A percentile compares a stretch with the other conserved stretches of the same genome.
These are phyloP conservation scores for Cryptus armator DNA, from an alignment of 2,888 invertebrate genomes.

Conservation along the genomic window DNA sequence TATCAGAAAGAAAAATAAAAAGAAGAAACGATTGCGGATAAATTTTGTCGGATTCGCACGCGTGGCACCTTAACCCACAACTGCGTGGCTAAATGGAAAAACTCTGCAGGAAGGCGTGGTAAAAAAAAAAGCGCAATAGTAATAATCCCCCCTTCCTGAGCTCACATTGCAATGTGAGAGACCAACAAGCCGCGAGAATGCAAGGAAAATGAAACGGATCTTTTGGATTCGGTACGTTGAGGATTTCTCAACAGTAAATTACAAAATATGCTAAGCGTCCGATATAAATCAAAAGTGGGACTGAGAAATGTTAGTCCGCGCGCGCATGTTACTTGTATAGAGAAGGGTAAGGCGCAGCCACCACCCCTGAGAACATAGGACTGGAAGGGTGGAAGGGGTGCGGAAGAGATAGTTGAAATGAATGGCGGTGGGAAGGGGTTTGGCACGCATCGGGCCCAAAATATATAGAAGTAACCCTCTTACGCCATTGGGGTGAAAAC, in stretches of 20 bases:
- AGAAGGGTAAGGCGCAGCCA: slow-evolving; percentile 57
- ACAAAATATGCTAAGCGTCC: slow-evolving; percentile 85
- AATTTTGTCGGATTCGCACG: slow-evolving; percentile 63
- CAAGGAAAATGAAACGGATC: slow-evolving; percentile 26
- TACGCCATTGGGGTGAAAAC: slow-evolving; percentile 70
- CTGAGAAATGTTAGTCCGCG: slow-evolving; percentile 49
- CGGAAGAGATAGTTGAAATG: slow-evolving; percentile 22
- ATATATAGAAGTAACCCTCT: slow-evolving; percentile 68
- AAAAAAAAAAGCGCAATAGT: not conserved
- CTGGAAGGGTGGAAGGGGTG: slow-evolving; percentile 20
- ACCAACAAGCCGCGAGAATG: slow-evolving; percentile 11
- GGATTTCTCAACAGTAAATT: slow-evolving; percentile 84
- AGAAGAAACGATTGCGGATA: slow-evolving; percentile 56
- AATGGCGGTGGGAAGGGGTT: slow-evolving; percentile 49
- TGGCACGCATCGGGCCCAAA: slow-evolving; percentile 65
- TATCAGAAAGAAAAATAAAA: slow-evolving; percentile 39
- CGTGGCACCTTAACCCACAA: slow-evolving; percentile 7
- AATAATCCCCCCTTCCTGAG: not conserved
- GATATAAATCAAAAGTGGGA: slow-evolving; percentile 85
- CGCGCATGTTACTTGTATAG: slow-evolving; percentile 47
- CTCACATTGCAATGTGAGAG: not conserved
- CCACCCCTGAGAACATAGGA: slow-evolving; percentile 46
- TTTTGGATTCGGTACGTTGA: slow-evolving; percentile 81
- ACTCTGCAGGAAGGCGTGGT: not conserved
- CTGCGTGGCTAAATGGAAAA: not conserved